Percentiles rank a stretch among this genome's conserved stretches.
phyloP scores from a whole-genome alignment of 1,140 invertebrate species.

The Hycleus phaleratus region DNA sequence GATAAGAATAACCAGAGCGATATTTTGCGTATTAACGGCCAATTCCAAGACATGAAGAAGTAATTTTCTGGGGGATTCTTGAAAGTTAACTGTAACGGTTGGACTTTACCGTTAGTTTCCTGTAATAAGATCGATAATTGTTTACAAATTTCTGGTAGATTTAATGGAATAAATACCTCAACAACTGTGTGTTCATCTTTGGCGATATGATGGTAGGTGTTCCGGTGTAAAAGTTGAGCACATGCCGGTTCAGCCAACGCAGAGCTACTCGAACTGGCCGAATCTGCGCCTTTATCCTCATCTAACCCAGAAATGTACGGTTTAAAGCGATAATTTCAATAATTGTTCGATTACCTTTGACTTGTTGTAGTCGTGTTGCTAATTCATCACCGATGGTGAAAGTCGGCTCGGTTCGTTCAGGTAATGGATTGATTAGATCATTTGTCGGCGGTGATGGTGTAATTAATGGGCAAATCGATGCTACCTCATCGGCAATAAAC shows the following conservation, averaged over 20 bases:
- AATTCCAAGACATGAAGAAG: slow-evolving; percentile 72
- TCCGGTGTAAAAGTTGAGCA: slow-evolving; percentile 42
- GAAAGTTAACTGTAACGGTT: slow-evolving; percentile 48
- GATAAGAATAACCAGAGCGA: slow-evolving; percentile 65
- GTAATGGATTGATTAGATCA: slow-evolving; percentile 44
- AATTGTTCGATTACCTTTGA: slow-evolving; percentile 29
- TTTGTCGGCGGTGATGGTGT: slow-evolving; percentile 44
- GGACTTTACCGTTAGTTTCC: slow-evolving; percentile 32
- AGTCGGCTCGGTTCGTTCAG: slow-evolving; percentile 29
- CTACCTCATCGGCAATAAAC: slow-evolving; percentile 45
- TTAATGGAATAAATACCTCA: slow-evolving; percentile 27
- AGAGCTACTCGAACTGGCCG: slow-evolving; percentile 43
- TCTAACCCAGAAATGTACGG: neutral
- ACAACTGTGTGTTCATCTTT: slow-evolving; percentile 36
- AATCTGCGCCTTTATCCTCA: slow-evolving; percentile 27
- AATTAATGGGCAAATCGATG: slow-evolving; percentile 48
- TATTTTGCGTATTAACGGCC: slow-evolving; percentile 63
- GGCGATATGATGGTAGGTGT: slow-evolving; percentile 43
- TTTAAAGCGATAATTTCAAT: neutral
- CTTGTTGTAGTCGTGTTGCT: slow-evolving; percentile 37
- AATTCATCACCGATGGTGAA: slow-evolving; percentile 34
- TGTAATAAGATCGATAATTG: slow-evolving; percentile 9
- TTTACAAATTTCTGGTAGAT: neutral
- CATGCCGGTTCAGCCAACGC: slow-evolving; percentile 43
- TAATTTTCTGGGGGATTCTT: slow-evolving; percentile 52